Evolutionary conservation across 2,113 vertebrate species (phyloP), one percentile per base, ranked within the genome.

Genomic region (Aspiorhynchus laticeps): DNA sequence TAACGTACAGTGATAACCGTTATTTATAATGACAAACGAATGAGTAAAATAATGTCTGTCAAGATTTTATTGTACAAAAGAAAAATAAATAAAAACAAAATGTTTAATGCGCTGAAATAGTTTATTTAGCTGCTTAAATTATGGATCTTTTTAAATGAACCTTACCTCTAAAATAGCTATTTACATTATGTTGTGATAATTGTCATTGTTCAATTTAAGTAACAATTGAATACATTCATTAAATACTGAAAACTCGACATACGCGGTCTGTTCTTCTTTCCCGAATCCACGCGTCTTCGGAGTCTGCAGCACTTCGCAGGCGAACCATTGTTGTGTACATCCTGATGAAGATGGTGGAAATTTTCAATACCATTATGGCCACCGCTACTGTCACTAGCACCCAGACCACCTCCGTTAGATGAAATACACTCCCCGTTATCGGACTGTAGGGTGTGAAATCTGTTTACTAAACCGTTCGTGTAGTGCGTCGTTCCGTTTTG

Each of bases 231-330:
- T 21, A 8, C 2, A 36, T 73, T 31, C 3, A 71, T 71, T 15
- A n/a, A 53, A 53, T 4, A 12, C 26, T 24, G 1, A 28, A 74
- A 51, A 19, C 19, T 61, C n/a, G 14, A 94, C 96, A 96, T 93
- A 97, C 96, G 96, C 63, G 96, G 95, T 94, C 96, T 93, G 92
- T 94, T 95, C 90, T 92, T 96, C 86, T 88, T 94, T 14, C 94
- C 96, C n/a, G 96, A 97, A 89, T 96, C 96, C 94, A 93, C 86
- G 84, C 96, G 93, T 88, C 95, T 94, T 86, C 96, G 91, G 28
- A 95, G 93, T 90, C 95, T 89, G 93, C 95, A 94, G 89, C 95
- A 95, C 93, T 96, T 96, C 21, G 95, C 94, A 1, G 96, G 95
- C 38, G 96, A 96, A 53, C 94, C 95, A 82, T 93, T 94, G 86